Evolutionary conservation across 2,113 vertebrate genomes (phyloP), one percentile per base, ranked within the genome.

Genomic region (Herpetotheres cachinnans): DNA sequence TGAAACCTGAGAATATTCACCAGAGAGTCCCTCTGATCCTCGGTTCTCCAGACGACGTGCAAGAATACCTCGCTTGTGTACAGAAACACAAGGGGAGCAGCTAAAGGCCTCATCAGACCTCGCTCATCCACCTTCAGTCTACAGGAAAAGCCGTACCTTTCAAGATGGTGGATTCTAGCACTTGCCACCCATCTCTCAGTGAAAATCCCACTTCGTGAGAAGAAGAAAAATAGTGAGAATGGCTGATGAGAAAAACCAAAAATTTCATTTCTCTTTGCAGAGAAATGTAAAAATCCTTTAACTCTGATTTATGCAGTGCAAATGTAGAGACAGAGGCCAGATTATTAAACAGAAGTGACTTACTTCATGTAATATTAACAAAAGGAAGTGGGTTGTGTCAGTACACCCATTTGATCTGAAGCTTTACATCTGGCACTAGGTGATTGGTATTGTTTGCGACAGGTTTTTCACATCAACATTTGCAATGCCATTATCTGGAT

Each of bases 21-120:
- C 99, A 99, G 90, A 98, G 99, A 83, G 98, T 99, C 14, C 99
- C 99, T 67, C 98, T 99, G 16, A 98, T 99, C 61, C 98, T 99
- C 2, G 99, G 99, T 25, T 99, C 99, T 25, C 95, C 98, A 1
- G 99, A 99, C 0, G 99, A 99, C 32, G 98, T 99, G 76, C 98
- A 99, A 63, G 99, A 99, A 86, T 99, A 98, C 93, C 98, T 99
- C 15, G 54, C 98, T 54, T 99, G 99, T 80, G 99, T 99, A 46
- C 98, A 99, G 97, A 99, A 99, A 97, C 97, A 98, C 82, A 97
- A 98, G 81, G 95, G 97, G 30, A 97, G 95, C 81, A 96, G 90
- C 65, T 97, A 95, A 89, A 55, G 25, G 4, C 17, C 82, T 56
- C 8, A 59, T 56, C 46, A 83, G 61, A 59, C 4, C 16, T 78